Percentiles rank a stretch among this genome's conserved stretches.
phyloP scores from a whole-genome alignment of 2,888 invertebrate species.

The Xanthostigma xanthostigma region DNA sequence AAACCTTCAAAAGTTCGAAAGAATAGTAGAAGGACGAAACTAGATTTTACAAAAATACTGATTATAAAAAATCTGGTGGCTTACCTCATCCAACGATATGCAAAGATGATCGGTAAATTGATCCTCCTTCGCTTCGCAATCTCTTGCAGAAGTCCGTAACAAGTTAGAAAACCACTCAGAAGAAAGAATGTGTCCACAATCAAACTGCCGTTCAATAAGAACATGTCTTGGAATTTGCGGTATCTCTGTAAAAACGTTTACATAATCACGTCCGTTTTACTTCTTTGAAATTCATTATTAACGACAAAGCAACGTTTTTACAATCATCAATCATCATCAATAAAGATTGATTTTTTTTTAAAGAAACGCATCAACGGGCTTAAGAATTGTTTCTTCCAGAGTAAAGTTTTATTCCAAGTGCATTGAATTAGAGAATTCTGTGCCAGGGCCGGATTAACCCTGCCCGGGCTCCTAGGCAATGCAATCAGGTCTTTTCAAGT shows the following conservation, averaged over 20 bases:
- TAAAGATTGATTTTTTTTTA: no score
- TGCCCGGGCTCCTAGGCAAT: no score
- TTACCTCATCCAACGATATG: constrained; percentile 36
- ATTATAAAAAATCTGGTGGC: neutral
- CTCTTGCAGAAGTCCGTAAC: constrained; percentile 22
- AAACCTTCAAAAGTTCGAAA: neutral
- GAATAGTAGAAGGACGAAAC: no score
- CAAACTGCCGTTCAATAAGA: constrained; percentile 34
- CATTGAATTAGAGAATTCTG: no score
- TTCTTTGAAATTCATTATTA: constrained; percentile 14
- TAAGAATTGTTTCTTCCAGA: no score
- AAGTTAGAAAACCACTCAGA: constrained; percentile 34
- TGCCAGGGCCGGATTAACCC: no score
- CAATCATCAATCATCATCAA: no score
- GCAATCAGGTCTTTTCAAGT: no score
- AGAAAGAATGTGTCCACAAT: constrained; percentile 40
- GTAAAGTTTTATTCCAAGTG: no score
- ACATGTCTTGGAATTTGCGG: constrained; percentile 11
- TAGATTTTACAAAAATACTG: no score
- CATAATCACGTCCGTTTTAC: constrained; percentile 13
- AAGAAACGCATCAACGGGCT: no score
- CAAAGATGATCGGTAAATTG: constrained; percentile 28
- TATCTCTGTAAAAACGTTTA: constrained; percentile 7
- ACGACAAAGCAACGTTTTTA: no score
- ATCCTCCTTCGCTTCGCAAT: constrained; percentile 20